Conservation (phyloP, 2,888 invertebrate species). For the Charanyca ferruginea region DNA sequence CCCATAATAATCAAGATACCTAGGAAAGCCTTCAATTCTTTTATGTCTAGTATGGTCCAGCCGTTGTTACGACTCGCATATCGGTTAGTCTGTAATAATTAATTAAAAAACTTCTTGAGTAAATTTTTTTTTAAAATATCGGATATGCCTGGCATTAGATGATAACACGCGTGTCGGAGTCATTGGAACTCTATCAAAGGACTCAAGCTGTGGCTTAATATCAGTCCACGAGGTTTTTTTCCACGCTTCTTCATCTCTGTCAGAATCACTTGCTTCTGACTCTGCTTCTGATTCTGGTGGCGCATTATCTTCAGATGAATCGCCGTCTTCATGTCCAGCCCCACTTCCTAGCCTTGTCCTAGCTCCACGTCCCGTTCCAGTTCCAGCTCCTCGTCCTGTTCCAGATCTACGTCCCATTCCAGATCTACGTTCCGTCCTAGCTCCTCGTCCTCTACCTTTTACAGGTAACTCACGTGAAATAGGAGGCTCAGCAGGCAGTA, state of each 20-base stretch:
- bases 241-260: slow-evolving; percentile 29
- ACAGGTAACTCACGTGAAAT: slow-evolving; percentile 29
- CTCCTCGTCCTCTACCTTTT: slow-evolving; percentile 27
- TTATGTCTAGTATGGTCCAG: slow-evolving; percentile 23
- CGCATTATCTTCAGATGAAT: slow-evolving; percentile 11
- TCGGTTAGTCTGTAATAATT: too few species aligned
- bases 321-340: slow-evolving; percentile 19
- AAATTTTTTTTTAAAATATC: too few species aligned
- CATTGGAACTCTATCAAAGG: slow-evolving; percentile 16
- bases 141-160: slow-evolving; percentile 17
- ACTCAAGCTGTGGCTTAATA: slow-evolving; percentile 15
- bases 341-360: slow-evolving; percentile 18
- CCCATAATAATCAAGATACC: slow-evolving; percentile 44
- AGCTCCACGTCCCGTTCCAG: slow-evolving; percentile 14
- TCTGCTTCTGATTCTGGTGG: slow-evolving; percentile 24
- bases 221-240: slow-evolving; percentile 16
- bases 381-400: slow-evolving; percentile 17
- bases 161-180: slow-evolving; percentile 13
- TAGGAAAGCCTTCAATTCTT: slow-evolving; percentile 27
- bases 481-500: slow-evolving; percentile 24
- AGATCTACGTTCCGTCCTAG: slow-evolving; percentile 20
- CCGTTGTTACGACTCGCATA: slow-evolving; percentile 16
- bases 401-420: too few species aligned
- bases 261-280: slow-evolving; percentile 28
- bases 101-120: slow-evolving; percentile 9